phyloP scores from a whole-genome alignment of 2,888 invertebrate genomes.

The Eupithecia inturbata region DNA sequence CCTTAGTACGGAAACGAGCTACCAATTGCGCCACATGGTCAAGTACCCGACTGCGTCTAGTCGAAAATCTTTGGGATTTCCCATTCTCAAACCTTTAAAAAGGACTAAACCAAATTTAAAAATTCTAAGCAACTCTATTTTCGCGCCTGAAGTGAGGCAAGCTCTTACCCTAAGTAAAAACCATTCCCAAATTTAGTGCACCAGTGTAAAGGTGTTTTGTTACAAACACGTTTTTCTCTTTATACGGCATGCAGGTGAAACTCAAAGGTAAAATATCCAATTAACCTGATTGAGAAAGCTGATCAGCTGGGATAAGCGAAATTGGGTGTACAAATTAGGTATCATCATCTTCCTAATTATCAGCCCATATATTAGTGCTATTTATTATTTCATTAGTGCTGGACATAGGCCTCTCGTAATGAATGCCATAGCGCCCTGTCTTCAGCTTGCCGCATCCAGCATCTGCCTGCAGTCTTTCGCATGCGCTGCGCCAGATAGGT shows the following conservation, averaged over 20 bases:
- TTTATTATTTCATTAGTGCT: no score
- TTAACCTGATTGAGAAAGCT: neutral
- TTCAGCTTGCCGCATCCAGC: no score
- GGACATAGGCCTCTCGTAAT: no score
- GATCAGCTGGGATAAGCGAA: neutral
- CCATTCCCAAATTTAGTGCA: neutral
- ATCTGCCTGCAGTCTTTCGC: no score
- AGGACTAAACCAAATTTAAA: neutral
- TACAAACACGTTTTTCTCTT: constrained; percentile 10
- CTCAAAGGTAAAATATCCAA: constrained; percentile 2
- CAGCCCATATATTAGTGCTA: no score
- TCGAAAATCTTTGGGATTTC: no score
- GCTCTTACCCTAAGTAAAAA: neutral
- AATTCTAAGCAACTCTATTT: neutral
- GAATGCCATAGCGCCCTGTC: no score
- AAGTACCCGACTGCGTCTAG: no score
- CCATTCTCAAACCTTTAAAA: no score
- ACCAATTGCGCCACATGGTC: no score
- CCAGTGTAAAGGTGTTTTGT: constrained; percentile 4
- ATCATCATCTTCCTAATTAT: neutral
- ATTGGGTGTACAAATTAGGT: neutral
- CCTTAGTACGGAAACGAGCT: no score
- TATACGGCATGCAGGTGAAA: constrained; percentile 2
- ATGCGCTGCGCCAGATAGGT: no score
- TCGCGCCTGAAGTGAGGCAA: neutral